phyloP scores from a whole-genome alignment of 2,888 invertebrate species.

The Agrochola circellaris region DNA sequence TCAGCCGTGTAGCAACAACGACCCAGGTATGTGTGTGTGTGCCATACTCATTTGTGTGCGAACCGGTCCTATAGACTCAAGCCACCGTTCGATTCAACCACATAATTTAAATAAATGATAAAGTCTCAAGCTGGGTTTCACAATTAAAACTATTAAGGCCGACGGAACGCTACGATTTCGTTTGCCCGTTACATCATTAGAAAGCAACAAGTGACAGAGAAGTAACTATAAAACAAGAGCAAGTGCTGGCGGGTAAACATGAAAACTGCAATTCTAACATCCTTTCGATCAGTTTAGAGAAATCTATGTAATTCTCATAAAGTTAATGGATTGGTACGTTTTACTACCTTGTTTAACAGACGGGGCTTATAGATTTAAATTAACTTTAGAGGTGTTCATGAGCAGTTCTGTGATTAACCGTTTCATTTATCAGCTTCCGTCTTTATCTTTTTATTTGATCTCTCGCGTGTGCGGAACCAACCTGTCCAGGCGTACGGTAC shows the following conservation, averaged over 20 bases:
- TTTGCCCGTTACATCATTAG: conserved; percentile 82
- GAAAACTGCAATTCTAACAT: conserved; percentile 50
- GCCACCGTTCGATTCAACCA: conserved; percentile 84
- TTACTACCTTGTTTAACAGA: conserved; percentile 26
- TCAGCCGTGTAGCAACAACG: conserved; percentile 69
- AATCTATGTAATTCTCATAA: conserved; percentile 49
- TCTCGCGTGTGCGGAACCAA: conserved; percentile 53
- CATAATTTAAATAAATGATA: conserved; percentile 86
- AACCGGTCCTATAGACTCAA: conserved; percentile 85
- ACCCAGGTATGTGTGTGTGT: conserved; percentile 68
- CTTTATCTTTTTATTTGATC: conserved; percentile 48
- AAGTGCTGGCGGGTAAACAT: conserved; percentile 43
- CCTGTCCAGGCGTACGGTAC: conserved; percentile 57
- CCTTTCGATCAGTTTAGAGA: conserved; percentile 48
- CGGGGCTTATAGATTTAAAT: conserved; percentile 11
- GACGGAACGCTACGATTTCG: conserved; percentile 77
- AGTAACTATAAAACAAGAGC: conserved; percentile 60
- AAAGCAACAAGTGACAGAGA: conserved; percentile 71
- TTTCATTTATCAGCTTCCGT: conserved; percentile 34
- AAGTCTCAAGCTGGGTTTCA: conserved; percentile 82
- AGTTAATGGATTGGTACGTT: conserved; percentile 25
- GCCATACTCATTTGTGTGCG: conserved; percentile 72
- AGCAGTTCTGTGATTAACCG: conserved; percentile 22
- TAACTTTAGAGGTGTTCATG: conserved; percentile 20
- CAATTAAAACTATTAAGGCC: conserved; percentile 85